These are phyloP conservation scores for Dysidea cf. avara DNA, from an alignment of 37 sponge, comb jelly and placozoan genomes.

Conservation along the genomic window DNA sequence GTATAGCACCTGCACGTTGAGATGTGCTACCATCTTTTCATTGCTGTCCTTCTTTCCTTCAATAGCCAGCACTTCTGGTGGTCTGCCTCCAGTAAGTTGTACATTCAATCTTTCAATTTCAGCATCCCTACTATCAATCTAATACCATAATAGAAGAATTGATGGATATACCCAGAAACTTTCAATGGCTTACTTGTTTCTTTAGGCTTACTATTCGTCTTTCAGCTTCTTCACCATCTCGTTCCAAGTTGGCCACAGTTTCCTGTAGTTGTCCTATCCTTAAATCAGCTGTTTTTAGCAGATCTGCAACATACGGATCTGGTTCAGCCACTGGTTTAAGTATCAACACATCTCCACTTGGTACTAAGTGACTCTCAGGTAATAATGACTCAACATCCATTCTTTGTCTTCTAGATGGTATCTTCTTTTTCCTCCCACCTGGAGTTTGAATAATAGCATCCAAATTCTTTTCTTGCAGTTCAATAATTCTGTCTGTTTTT, in stretches of 20 bases:
- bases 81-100: conserved; percentile 88
- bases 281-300: conserved; percentile 90
- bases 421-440: conserved; percentile 87
- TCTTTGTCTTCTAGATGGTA: conserved; percentile 88
- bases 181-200: conserved; percentile 53
- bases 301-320: conserved; percentile 89
- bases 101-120: conserved; percentile 92
- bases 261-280: conserved; percentile 70
- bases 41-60: conserved; percentile 76
- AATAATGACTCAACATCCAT: conserved; percentile 91
- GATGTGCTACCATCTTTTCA: conserved; percentile 93
- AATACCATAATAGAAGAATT: not conserved
- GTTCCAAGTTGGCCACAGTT: conserved; percentile 43
- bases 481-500: conserved; percentile 81
- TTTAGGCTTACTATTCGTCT: conserved; percentile 53
- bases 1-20: conserved; percentile 85
- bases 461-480: conserved; percentile 94
- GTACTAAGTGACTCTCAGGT: conserved; percentile 38
- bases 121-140: conserved; percentile 79
- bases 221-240: conserved; percentile 42
- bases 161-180: not conserved
- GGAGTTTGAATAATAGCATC: conserved; percentile 97
- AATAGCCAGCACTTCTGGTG: conserved; percentile 84
- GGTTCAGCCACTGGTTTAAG: conserved; percentile 29
- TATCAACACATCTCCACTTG: not conserved